A percentile compares a stretch with the other conserved stretches of the same genome.
Conservation (phyloP, 92 coral and sea anemone species). For the Paragorgia papillata region DNA sequence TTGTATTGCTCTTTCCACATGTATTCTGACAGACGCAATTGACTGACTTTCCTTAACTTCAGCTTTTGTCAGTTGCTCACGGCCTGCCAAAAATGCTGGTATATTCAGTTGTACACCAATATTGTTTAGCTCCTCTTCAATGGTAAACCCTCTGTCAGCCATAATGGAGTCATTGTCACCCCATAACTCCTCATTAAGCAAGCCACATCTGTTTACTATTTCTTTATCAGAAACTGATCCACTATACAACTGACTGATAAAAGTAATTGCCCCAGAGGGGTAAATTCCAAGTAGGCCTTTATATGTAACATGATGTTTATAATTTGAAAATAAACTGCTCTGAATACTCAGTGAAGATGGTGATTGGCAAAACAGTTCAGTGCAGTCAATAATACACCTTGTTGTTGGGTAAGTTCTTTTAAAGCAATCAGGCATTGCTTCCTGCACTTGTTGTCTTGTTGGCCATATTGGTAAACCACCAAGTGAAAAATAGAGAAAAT, state of each 20-base stretch:
- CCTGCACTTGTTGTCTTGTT: conserved; percentile 41
- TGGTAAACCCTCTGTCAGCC: conserved; percentile 56
- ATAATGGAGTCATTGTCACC: conserved; percentile 43
- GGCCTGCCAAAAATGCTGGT: conserved; percentile 51
- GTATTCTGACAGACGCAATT: conserved; percentile 57
- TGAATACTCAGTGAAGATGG: conserved; percentile 35
- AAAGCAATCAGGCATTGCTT: conserved; percentile 48
- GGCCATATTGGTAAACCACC: conserved; percentile 59
- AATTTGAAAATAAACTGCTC: conserved; percentile 29
- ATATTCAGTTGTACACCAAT: conserved; percentile 42
- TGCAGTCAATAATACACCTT: conserved; percentile 51
- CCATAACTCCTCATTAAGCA: conserved; percentile 43
- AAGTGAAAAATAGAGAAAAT: conserved; percentile 52
- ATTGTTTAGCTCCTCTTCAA: conserved; percentile 30
- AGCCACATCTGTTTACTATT: conserved; percentile 54
- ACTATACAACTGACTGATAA: conserved; percentile 47
- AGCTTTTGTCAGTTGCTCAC: conserved; percentile 37
- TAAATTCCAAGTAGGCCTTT: conserved; percentile 53
- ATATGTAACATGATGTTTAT: conserved; percentile 55
- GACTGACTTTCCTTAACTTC: conserved; percentile 48
- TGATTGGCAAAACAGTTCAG: conserved; percentile 49
- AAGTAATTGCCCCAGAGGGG: conserved; percentile 51
- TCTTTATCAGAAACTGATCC: conserved; percentile 59
- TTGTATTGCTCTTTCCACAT: conserved; percentile 60
- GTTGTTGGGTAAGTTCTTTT: conserved; percentile 51